phyloP scores from a whole-genome alignment of 1,140 invertebrate genomes.

The Lepidurus arcticus region DNA sequence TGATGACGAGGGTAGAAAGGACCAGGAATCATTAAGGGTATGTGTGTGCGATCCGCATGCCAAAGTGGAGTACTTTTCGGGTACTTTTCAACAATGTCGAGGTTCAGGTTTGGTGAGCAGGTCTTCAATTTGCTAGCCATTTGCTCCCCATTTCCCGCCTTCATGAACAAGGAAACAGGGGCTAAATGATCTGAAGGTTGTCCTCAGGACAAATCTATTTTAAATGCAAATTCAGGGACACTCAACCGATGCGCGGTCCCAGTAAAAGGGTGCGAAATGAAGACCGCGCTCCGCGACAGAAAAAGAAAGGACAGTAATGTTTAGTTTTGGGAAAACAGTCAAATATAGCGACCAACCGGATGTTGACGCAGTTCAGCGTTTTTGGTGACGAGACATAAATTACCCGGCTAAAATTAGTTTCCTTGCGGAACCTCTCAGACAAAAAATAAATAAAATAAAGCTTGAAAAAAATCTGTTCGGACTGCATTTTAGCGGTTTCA shows the following conservation, averaged over 20 bases:
- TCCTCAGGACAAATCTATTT: constrained; percentile 1
- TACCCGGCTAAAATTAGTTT: neutral
- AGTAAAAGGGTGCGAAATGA: constrained; percentile 7
- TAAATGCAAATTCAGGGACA: neutral
- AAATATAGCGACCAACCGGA: constrained; percentile 10
- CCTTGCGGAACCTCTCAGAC: neutral
- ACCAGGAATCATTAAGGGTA: neutral
- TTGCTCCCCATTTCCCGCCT: constrained; percentile 16
- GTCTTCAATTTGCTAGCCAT: constrained; percentile 5
- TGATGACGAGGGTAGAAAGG: neutral
- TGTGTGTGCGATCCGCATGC: neutral
- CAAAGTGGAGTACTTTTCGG: too few species aligned
- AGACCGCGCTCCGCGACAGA: neutral
- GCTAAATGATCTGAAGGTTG: constrained; percentile 1
- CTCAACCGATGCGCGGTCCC: neutral
- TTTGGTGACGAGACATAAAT: constrained; percentile 10
- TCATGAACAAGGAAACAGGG: neutral
- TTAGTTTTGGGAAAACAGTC: constrained; percentile 14
- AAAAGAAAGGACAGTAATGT: neutral
- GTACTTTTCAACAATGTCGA: too few species aligned
- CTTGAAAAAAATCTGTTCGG: neutral
- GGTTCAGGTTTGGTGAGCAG: neutral
- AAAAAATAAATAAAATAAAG: neutral
- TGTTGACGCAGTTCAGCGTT: constrained; percentile 7
- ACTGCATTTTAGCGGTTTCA: neutral